Evolutionary conservation across 2,888 invertebrate genomes (phyloP).

Genomic region (Lepidonotus clava): DNA sequence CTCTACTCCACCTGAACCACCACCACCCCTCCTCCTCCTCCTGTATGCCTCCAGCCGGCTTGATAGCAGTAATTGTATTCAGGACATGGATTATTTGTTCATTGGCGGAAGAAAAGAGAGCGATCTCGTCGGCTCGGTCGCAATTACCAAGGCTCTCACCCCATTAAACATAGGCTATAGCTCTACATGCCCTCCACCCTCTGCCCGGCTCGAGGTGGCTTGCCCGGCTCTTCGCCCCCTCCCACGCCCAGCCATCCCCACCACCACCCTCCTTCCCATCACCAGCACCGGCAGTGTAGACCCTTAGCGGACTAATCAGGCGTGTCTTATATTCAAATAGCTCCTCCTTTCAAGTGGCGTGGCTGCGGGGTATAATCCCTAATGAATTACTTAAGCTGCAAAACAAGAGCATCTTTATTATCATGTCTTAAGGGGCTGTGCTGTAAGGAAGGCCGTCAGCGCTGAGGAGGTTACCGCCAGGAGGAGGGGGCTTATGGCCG

Average conservation of each 20-base stretch:
- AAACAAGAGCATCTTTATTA: constrained; percentile 54
- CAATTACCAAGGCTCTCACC: constrained; percentile 39
- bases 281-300: not conserved
- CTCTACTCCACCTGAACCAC: no score
- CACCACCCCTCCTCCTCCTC: not conserved
- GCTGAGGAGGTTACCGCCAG: not conserved
- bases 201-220: no score
- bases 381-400: constrained; percentile 49
- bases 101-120: constrained; percentile 36
- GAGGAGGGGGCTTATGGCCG: not conserved
- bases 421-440: constrained; percentile 33
- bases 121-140: constrained; percentile 3
- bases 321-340: constrained; percentile 50
- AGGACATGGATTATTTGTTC: constrained; percentile 44
- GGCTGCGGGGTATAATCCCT: constrained; percentile 20
- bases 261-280: not conserved
- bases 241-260: not conserved
- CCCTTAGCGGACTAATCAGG: constrained; percentile 33
- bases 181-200: not conserved
- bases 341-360: constrained; percentile 16
- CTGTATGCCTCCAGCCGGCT: not conserved
- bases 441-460: not conserved
- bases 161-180: constrained; percentile 48
- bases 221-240: not conserved
- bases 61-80: constrained; percentile 46